Evolutionary conservation across 2,113 vertebrate genomes (phyloP).

Genomic region (Crotalus helleri): DNA sequence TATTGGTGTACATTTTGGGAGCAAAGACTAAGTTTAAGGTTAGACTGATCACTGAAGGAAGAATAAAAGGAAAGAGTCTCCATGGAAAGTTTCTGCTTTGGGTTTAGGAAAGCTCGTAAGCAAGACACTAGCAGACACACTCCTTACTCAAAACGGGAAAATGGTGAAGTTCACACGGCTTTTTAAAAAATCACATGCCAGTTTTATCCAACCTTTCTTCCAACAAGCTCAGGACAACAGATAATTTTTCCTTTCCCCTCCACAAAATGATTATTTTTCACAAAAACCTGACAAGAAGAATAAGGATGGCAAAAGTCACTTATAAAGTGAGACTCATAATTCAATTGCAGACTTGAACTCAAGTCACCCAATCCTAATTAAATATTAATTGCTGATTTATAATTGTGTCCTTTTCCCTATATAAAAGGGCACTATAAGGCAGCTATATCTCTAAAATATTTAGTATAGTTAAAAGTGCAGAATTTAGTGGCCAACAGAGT

Average conservation of each 20-base stretch:
- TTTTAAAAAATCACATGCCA: not conserved
- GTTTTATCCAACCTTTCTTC: not conserved
- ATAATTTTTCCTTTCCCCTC: not conserved
- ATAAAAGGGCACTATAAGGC: not conserved
- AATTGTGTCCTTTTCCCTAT: not conserved
- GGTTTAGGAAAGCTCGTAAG: not conserved
- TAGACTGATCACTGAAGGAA: not conserved
- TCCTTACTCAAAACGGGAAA: not conserved
- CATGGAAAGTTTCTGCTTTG: not conserved
- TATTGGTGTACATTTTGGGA: accelerated
- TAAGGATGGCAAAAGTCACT: not conserved
- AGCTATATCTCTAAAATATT: not conserved
- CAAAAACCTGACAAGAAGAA: not conserved
- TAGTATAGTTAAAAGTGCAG: not conserved
- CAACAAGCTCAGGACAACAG: not conserved
- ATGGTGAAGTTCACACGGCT: not conserved
- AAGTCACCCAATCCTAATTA: not conserved
- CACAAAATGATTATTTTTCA: not conserved
- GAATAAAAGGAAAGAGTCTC: not conserved
- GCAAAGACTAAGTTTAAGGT: not conserved
- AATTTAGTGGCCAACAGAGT: not conserved
- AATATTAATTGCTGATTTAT: not conserved
- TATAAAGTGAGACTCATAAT: not conserved
- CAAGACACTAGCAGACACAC: not conserved
- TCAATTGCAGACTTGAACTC: not conserved